Percentiles rank a stretch among this genome's conserved stretches.
These are phyloP conservation scores for Strigamia crassipes DNA, from an alignment of 2,888 invertebrate species.

Conservation along the genomic window DNA sequence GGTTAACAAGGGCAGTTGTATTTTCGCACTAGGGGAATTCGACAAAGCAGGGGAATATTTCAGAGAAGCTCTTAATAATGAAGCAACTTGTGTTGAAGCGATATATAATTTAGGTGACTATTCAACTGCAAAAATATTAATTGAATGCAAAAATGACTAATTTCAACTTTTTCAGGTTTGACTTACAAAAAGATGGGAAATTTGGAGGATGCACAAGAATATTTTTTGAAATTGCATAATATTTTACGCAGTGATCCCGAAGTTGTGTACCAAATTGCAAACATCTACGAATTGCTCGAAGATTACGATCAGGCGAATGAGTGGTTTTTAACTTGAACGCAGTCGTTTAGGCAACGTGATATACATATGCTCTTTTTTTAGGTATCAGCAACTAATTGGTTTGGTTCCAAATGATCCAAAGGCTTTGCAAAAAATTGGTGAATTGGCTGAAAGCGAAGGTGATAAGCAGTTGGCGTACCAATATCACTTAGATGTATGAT, in stretches of 20 bases:
- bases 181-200: conserved; percentile 72
- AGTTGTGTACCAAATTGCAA: conserved; percentile 77
- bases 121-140: background rate
- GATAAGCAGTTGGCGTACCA: conserved; percentile 90
- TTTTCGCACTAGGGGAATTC: conserved; percentile 70
- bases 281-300: conserved; percentile 72
- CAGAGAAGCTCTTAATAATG: conserved; percentile 75
- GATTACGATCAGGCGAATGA: conserved; percentile 65
- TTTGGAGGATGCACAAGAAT: conserved; percentile 75
- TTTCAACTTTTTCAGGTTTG: conserved; percentile 63
- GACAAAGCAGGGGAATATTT: conserved; percentile 74
- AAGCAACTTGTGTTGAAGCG: conserved; percentile 81
- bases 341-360: background rate
- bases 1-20: conserved; percentile 83
- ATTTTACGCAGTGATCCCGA: conserved; percentile 73
- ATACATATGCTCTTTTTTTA: conserved; percentile 53
- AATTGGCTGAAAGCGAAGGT: conserved; percentile 84
- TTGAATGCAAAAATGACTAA: background rate
- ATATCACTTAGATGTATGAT: conserved; percentile 74
- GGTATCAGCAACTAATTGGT: conserved; percentile 78
- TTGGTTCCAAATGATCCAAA: conserved; percentile 87
- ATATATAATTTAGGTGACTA: conserved; percentile 75
- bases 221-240: conserved; percentile 76
- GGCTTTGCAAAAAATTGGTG: conserved; percentile 84
- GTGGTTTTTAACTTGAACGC: conserved; percentile 55